phyloP scores from a whole-genome alignment of 2,888 invertebrate genomes.

The Epinotia demarniana region DNA sequence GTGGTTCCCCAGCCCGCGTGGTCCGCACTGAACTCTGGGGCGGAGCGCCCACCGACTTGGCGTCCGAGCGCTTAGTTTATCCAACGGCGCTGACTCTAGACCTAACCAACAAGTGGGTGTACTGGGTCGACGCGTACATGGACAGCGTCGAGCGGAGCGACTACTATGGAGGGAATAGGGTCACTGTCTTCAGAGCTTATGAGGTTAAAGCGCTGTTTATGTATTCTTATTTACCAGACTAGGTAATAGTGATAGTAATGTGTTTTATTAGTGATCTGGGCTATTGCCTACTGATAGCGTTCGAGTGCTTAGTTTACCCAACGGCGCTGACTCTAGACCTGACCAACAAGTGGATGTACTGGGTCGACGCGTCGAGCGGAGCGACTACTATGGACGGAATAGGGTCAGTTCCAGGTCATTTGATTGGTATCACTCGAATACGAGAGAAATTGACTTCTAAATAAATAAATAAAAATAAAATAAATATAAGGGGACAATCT shows the following conservation, averaged over 20 bases:
- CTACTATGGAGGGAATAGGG: conserved; percentile 89
- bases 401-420: too few species aligned
- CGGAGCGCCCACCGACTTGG: conserved; percentile 84
- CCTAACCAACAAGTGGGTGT: conserved; percentile 87
- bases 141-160: conserved; percentile 91
- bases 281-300: conserved; percentile 62
- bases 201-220: conserved; percentile 62
- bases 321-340: conserved; percentile 89
- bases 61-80: conserved; percentile 89
- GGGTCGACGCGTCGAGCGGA: conserved; percentile 92
- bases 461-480: too few species aligned
- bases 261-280: too few species aligned
- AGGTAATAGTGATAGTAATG: too few species aligned
- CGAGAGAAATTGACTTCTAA: too few species aligned
- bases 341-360: conserved; percentile 88
- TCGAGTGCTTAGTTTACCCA: conserved; percentile 90
- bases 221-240: too few species aligned
- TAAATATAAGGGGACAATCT: too few species aligned
- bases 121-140: conserved; percentile 93
- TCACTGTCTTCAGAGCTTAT: conserved; percentile 84
- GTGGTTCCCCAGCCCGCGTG: conserved; percentile 85
- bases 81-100: conserved; percentile 90
- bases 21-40: conserved; percentile 88
- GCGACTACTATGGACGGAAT: conserved; percentile 90
- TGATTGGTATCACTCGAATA: too few species aligned